These are phyloP conservation scores for Rattus norvegicus DNA, from an alignment of 2,113 vertebrate genomes.

Conservation along the genomic window DNA sequence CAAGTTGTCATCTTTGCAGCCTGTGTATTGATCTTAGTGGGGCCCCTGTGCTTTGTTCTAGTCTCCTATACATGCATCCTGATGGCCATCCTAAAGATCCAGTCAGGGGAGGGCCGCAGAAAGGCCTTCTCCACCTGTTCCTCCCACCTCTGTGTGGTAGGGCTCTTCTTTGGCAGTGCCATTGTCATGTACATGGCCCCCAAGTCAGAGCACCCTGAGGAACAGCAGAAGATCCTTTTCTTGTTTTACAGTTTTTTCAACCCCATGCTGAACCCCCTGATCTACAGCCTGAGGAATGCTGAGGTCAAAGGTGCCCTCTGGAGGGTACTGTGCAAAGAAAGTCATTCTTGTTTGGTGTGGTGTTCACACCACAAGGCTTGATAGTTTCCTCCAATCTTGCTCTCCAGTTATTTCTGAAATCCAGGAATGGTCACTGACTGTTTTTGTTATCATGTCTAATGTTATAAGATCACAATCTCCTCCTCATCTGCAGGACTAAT, in stretches of 20 bases:
- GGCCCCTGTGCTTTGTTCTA: slow-evolving; percentile 60
- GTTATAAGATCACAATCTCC: not conserved
- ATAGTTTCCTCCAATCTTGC: not conserved
- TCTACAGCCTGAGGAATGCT: slow-evolving; percentile 46
- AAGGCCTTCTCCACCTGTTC: slow-evolving; percentile 8
- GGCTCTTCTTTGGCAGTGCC: not conserved
- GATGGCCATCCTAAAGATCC: not conserved
- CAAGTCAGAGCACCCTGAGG: not conserved
- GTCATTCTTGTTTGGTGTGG: not conserved
- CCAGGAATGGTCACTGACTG: not conserved
- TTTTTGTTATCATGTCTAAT: not conserved
- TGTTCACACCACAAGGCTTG: not conserved
- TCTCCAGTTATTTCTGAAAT: not conserved
- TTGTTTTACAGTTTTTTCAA: slow-evolving; percentile 48
- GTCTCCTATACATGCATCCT: slow-evolving; percentile 58
- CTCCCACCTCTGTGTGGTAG: not conserved
- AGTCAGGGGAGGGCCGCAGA: not conserved
- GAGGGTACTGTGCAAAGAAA: not conserved
- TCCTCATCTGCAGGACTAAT: not conserved
- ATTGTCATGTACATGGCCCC: slow-evolving; percentile 19
- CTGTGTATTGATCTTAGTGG: not conserved
- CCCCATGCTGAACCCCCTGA: slow-evolving; percentile 42
- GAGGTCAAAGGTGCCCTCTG: not conserved
- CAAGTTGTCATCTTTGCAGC: not conserved
- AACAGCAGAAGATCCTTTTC: not conserved